Evolutionary conservation across 30 jellyfish, hydroid and myxozoan genomes (phyloP), one percentile per base, ranked within the genome.

Genomic region (Hydra vulgaris): DNA sequence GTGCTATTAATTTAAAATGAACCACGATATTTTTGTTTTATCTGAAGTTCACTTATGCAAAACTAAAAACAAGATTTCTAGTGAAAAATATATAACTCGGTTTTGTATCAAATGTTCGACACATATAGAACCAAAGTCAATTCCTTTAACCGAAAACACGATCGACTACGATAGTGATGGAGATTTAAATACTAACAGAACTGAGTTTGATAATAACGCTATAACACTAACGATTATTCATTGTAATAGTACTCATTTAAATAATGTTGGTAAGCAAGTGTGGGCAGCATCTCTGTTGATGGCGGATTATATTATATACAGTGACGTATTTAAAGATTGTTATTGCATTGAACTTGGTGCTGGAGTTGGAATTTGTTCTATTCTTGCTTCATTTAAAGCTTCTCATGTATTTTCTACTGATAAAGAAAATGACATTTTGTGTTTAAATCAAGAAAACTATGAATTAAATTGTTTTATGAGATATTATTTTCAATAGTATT

Each of bases 291-390:
- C 82, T 70, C 76, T 73, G 21, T 25, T 73, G 18, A 25, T 83
- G 26, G 77, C 82, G 4, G 76, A 72, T 61, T 69, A 23, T 53
- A 18, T 79, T 24, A 24, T 69, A 20, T 68, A 21, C 56, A 27
- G 53, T 70, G 17, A 22, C 25, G 75, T 88, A 19, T 82, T 90
- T 79, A 17, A 81, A 26, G 82, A 78, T 18, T 19, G 77, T 21
- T 4, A 19, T 27, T 74, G 83, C 26, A 25, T 90, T 56, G 97
- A 90, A 70, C 84, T 90, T 70, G 97, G 97, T 3, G 84, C 88
- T n/a, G 97, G 97, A 16, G 83, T 87, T 66, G 97, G 97, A 15
- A 26, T 90, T 54, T 90, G 95, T 52, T 72, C 95, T 26, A 77
- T 85, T 77, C 21, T 90, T 15, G 87, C 91, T n/a, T 88, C 88